Conservation (phyloP, 2,113 vertebrate species). For the Heteronetta atricapilla region DNA sequence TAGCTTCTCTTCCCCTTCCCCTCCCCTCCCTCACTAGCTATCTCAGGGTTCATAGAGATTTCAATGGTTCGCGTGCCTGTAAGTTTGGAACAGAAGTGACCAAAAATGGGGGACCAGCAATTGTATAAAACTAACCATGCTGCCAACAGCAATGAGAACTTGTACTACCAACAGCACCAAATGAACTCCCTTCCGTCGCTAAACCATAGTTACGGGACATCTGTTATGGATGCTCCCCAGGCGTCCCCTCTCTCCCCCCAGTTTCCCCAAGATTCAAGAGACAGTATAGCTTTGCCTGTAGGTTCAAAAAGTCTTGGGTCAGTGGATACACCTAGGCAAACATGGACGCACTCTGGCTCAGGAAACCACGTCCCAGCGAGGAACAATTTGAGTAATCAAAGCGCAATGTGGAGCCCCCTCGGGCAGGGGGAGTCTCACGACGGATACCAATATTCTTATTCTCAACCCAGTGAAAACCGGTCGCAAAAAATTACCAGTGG, state of each 20-base stretch:
- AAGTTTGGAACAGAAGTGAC: constrained; percentile 68
- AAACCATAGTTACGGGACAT: constrained; percentile 79
- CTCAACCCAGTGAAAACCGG: constrained; percentile 73
- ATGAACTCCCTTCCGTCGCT: constrained; percentile 72
- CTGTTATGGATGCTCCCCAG: constrained; percentile 78
- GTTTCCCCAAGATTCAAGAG: constrained; percentile 80
- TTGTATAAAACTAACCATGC: constrained; percentile 83
- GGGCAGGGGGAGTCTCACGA: constrained; percentile 73
- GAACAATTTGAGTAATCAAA: constrained; percentile 74
- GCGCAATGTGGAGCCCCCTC: constrained; percentile 78
- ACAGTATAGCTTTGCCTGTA: constrained; percentile 74
- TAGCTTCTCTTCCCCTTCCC: constrained; percentile 10
- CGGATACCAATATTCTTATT: constrained; percentile 77
- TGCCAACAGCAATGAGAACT: constrained; percentile 76
- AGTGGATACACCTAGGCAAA: constrained; percentile 77
- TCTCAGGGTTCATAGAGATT: constrained; percentile 80
- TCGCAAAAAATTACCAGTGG: constrained; percentile 81
- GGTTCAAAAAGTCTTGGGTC: constrained; percentile 79
- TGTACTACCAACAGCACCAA: constrained; percentile 82
- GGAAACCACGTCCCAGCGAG: constrained; percentile 78
- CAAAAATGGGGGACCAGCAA: constrained; percentile 85
- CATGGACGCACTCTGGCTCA: constrained; percentile 77
- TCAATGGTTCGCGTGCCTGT: constrained; percentile 78
- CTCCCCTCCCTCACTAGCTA: constrained; percentile 50
- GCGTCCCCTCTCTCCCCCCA: constrained; percentile 82